Evolutionary conservation across 2,888 invertebrate species (phyloP), one percentile per base, ranked within the genome.

Genomic region (Leptothorax acervorum): DNA sequence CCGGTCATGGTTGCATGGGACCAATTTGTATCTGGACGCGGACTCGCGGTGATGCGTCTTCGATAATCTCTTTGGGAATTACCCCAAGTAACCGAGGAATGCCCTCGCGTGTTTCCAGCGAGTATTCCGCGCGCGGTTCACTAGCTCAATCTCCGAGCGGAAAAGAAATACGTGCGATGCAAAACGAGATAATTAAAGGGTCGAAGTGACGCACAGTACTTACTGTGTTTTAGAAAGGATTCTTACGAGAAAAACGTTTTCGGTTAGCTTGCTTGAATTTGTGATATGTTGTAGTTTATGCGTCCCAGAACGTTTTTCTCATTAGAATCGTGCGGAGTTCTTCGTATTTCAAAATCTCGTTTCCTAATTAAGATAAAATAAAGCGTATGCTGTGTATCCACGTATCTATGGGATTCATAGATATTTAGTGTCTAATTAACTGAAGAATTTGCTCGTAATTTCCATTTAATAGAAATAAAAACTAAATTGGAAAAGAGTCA

Each of bases 1-100:
- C 85, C 87, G 74, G 73, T 73, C 88, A 86, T 89, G 86, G 88
- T 88, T 90, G 81, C 90, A 85, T 76, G 91, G 87, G 89, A 88
- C 89, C 92, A 91, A 92, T 92, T 92, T 92, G 91, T 90, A 90
- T 91, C 87, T 85, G 88, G 84, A 88, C 89, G 87, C 82, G 88
- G 84, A 88, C 85, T 88, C 90, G 87, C 87, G 87, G 87, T 85
- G 92, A 90, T 91, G 90, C 91, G 91, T 90, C 90, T 90, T 90
- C 91, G 90, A 90, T 91, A 91, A 90, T 90, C 90, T 90, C 90
- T 84, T 88, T 86, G 91, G 90, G 91, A 88, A 88, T 91, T 90
- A 89, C 68, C 85, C 86, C 75, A 53, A 73, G 76, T 82, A 68
- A 63, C 75, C 84, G 83, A 57, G 79, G 57, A 83, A 82, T 55